Evolutionary conservation across 2,888 invertebrate genomes (phyloP).

Genomic region (Corbicula japonica): DNA sequence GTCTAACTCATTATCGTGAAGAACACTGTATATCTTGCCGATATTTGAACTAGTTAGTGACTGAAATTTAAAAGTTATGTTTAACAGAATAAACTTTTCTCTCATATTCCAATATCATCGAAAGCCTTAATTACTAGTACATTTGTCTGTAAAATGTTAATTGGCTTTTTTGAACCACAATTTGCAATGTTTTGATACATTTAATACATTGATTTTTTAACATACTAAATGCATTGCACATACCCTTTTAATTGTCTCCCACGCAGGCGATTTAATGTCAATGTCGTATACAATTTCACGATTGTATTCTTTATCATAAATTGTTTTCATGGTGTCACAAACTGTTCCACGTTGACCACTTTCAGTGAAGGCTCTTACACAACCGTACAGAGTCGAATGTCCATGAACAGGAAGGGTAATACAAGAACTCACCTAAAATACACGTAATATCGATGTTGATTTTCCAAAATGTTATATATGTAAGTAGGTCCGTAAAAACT

Average conservation of each 20-base stretch:
- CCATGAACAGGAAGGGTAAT: constrained; percentile 36
- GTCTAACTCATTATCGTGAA: constrained; percentile 49
- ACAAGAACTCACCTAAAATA: constrained; percentile 43
- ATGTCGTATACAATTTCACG: constrained; percentile 44
- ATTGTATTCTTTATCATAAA: background rate
- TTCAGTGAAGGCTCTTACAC: constrained; percentile 31
- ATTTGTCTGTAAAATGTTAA: too few relatives aligned
- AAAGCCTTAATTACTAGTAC: too few relatives aligned
- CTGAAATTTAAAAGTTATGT: too few relatives aligned
- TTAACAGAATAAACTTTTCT: too few relatives aligned
- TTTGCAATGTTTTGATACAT: too few relatives aligned
- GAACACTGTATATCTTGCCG: background rate
- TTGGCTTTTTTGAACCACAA: too few relatives aligned
- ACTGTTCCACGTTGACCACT: constrained; percentile 6
- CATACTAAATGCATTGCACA: background rate
- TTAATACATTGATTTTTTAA: background rate
- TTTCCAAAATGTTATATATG: too few relatives aligned
- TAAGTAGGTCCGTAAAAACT: too few relatives aligned
- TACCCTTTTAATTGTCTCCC: constrained; percentile 6
- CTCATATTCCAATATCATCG: too few relatives aligned
- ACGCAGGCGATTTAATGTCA: constrained; percentile 9
- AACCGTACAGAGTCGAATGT: constrained; percentile 21
- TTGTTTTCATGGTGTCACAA: constrained; percentile 4
- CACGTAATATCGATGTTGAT: too few relatives aligned
- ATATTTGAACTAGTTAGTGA: background rate